Evolutionary conservation across 2,888 invertebrate genomes (phyloP).

Genomic region (Sthenelais limicola): DNA sequence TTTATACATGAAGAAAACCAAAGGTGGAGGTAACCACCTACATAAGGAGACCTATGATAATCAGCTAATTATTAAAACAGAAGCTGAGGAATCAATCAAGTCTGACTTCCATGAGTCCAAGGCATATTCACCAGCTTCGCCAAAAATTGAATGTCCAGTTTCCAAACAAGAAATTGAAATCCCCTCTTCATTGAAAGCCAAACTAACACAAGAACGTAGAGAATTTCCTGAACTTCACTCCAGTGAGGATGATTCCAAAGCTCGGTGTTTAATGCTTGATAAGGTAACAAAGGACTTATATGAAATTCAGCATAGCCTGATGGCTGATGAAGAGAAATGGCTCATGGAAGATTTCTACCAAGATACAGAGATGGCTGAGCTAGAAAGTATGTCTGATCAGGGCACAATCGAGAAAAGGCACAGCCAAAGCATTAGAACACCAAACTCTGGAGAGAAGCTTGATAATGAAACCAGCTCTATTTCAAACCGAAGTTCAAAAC

Average conservation of each 20-base stretch:
- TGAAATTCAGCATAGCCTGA: constrained; percentile 24
- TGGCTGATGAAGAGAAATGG: constrained; percentile 20
- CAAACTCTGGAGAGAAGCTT: neutral
- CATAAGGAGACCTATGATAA: constrained; percentile 13
- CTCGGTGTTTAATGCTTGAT: neutral
- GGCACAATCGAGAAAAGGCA: constrained; percentile 24
- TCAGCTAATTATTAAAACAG: constrained; percentile 8
- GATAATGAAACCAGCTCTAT: neutral
- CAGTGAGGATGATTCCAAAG: neutral
- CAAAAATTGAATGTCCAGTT: neutral
- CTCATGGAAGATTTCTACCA: constrained; percentile 26
- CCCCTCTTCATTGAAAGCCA: neutral
- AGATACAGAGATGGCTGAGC: constrained; percentile 12
- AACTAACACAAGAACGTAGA: neutral
- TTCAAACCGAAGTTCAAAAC: neutral
- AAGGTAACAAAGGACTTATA: constrained; percentile 21
- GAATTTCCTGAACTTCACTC: neutral
- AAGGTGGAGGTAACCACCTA: neutral
- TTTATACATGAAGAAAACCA: neutral
- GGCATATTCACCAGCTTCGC: constrained; percentile 4
- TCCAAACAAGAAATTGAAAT: neutral
- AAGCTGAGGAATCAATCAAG: constrained; percentile 11
- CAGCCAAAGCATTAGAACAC: neutral
- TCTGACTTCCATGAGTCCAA: neutral
- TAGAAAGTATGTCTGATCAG: constrained; percentile 29